Evolutionary conservation across 2,888 invertebrate species (phyloP).

Genomic region (Laspeyria flexula): DNA sequence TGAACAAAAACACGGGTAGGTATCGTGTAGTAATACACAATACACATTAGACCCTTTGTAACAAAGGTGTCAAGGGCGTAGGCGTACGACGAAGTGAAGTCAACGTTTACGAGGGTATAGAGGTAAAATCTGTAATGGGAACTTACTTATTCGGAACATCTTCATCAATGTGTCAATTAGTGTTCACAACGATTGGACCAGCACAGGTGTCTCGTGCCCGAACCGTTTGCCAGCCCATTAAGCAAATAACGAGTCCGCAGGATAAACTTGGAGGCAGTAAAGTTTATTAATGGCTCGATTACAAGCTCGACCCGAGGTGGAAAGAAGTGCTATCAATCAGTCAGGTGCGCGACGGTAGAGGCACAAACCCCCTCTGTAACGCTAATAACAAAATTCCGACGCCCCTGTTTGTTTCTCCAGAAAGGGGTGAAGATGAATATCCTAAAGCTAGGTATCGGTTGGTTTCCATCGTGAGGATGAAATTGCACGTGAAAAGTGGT

Average conservation of each 20-base stretch:
- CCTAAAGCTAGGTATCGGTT: constrained; percentile 64
- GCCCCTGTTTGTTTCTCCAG: constrained; percentile 80
- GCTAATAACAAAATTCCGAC: constrained; percentile 86
- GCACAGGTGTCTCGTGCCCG: constrained; percentile 72
- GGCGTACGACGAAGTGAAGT: background rate
- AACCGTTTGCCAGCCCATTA: constrained; percentile 83
- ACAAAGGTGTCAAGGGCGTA: background rate
- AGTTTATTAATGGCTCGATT: constrained; percentile 86
- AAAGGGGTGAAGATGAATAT: constrained; percentile 84
- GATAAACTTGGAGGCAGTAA: constrained; percentile 84
- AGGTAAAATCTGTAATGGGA: constrained; percentile 24
- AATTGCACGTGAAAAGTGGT: constrained; percentile 15
- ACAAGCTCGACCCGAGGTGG: constrained; percentile 85
- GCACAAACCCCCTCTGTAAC: constrained; percentile 78
- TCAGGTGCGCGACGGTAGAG: constrained; percentile 82
- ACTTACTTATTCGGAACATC: constrained; percentile 51
- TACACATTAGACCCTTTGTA: background rate
- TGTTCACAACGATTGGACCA: constrained; percentile 64
- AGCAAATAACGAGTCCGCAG: constrained; percentile 83
- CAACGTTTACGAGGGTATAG: constrained; percentile 1
- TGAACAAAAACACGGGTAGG: background rate
- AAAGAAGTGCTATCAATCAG: constrained; percentile 86
- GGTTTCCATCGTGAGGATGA: constrained; percentile 54
- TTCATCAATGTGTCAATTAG: constrained; percentile 77
- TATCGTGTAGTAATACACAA: background rate